Evolutionary conservation across 2,888 invertebrate species (phyloP).

Genomic region (Piscicola geometra): DNA sequence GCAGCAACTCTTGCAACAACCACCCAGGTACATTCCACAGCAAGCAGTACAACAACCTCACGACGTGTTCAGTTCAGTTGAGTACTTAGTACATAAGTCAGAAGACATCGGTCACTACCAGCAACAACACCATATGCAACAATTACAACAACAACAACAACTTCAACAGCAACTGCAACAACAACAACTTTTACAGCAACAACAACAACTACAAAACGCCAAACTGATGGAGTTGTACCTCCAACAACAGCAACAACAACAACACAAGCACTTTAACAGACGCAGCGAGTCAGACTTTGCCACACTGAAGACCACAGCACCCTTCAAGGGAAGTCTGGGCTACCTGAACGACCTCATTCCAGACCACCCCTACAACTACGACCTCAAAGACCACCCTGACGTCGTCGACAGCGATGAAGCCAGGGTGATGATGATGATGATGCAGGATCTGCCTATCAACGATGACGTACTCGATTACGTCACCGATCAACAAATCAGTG

Average conservation of each 20-base stretch:
- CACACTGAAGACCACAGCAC: background rate
- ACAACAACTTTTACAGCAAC: conserved; percentile 21
- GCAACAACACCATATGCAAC: conserved; percentile 1
- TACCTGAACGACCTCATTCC: conserved; percentile 21
- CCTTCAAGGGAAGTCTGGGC: conserved; percentile 31
- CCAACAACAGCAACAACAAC: conserved; percentile 18
- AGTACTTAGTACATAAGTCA: conserved; percentile 32
- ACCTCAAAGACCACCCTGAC: background rate
- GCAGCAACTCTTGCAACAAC: conserved; percentile 3
- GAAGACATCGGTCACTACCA: conserved; percentile 23
- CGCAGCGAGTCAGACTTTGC: conserved; percentile 25
- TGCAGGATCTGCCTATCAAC: background rate
- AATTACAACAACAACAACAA: conserved; percentile 6
- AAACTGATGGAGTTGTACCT: conserved; percentile 3
- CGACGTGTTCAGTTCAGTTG: conserved; percentile 31
- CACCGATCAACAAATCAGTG: background rate
- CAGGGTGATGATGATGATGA: conserved; percentile 3
- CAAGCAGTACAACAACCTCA: background rate
- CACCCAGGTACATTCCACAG: background rate
- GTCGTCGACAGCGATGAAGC: background rate
- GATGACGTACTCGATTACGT: background rate
- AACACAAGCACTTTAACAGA: conserved; percentile 13
- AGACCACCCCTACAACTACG: conserved; percentile 6
- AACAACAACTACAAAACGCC: conserved; percentile 2
- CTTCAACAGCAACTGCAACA: background rate